Percentiles rank a stretch among this genome's conserved stretches.
These are phyloP conservation scores for Anagyrus pseudococci DNA, from an alignment of 2,888 invertebrate genomes.

Conservation along the genomic window DNA sequence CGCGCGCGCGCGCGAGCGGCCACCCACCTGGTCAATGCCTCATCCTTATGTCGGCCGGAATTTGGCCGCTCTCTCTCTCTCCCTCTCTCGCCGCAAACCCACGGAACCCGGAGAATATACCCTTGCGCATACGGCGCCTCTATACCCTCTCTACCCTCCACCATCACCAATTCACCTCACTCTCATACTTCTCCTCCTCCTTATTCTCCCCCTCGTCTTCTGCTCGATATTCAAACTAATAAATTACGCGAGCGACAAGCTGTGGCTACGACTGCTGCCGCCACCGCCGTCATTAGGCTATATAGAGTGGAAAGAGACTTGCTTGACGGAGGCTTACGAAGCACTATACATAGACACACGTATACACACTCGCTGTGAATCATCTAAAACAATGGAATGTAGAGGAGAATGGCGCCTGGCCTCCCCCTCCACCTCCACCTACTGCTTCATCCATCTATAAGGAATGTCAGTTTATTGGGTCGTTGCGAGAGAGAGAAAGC, in stretches of 20 bases:
- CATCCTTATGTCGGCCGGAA: constrained; percentile 44
- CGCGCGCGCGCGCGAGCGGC: constrained; percentile 41
- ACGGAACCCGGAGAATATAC: not conserved
- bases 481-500: not conserved
- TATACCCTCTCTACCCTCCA: too few species aligned
- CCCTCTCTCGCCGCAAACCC: not conserved
- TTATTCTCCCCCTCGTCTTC: constrained; percentile 1
- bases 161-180: too few species aligned
- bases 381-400: constrained; percentile 63
- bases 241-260: constrained; percentile 50
- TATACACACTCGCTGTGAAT: constrained; percentile 54
- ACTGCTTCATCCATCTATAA: not conserved
- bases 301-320: too few species aligned
- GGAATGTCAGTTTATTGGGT: too few species aligned
- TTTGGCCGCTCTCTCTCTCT: constrained; percentile 38
- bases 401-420: constrained; percentile 58
- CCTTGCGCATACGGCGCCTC: too few species aligned
- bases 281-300: constrained; percentile 5
- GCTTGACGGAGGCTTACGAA: not conserved
- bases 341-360: not conserved
- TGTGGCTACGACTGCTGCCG: not conserved
- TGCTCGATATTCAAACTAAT: constrained; percentile 62
- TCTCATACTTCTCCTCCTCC: too few species aligned
- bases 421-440: not conserved
- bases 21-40: constrained; percentile 55